A percentile compares a stretch with the other conserved stretches of the same genome.
Evolutionary conservation across 2,113 vertebrate genomes (phyloP).

Genomic region (Gobius niger): DNA sequence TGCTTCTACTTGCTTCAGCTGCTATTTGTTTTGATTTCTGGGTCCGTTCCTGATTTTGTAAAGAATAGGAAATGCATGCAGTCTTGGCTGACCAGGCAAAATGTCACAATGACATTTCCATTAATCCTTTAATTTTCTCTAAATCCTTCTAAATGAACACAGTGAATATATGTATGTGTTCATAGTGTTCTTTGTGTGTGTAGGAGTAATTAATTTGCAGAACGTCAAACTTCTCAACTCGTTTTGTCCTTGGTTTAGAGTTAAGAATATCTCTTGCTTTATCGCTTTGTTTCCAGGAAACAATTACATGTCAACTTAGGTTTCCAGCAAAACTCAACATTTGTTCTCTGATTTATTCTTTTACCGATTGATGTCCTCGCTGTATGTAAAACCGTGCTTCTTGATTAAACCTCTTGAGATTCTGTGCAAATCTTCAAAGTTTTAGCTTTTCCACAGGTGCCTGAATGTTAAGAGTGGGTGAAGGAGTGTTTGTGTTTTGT

Average conservation of each 20-base stretch:
- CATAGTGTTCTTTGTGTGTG: background rate
- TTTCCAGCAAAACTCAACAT: background rate
- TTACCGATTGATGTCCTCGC: background rate
- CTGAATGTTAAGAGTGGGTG: background rate
- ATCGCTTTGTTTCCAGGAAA: background rate
- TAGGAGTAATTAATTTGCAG: conserved; percentile 1
- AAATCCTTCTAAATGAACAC: background rate
- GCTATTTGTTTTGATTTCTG: no score
- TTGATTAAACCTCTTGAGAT: background rate
- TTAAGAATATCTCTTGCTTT: background rate
- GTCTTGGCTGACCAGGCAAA: background rate
- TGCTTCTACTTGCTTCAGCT: no score
- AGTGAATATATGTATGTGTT: background rate
- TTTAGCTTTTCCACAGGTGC: background rate
- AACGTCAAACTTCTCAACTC: background rate
- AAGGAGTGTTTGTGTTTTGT: conserved; percentile 1
- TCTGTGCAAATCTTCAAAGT: conserved; percentile 11
- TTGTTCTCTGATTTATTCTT: background rate
- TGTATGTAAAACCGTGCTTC: conserved; percentile 1
- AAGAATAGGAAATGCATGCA: no score
- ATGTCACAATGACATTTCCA: background rate
- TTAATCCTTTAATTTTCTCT: conserved; percentile 5
- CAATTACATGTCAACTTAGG: background rate
- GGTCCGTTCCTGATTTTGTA: no score
- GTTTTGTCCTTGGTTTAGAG: background rate